These are phyloP conservation scores for Hyles lineata DNA, from an alignment of 2,888 invertebrate species.

Conservation along the genomic window DNA sequence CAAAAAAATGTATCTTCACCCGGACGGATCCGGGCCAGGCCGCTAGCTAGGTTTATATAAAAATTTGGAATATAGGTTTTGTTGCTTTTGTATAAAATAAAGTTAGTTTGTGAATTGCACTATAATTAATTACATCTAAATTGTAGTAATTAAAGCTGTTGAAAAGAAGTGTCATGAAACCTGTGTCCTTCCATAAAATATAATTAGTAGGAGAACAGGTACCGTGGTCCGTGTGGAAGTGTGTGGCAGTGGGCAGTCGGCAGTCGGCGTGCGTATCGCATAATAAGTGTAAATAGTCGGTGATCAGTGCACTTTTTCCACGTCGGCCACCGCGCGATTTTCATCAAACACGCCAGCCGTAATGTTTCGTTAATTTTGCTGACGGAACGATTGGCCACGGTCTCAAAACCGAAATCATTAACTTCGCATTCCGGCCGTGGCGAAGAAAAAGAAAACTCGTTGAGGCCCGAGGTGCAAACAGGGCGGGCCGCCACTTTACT, in stretches of 20 bases:
- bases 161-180: no score
- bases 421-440: conserved; percentile 68
- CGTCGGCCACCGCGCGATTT: conserved; percentile 34
- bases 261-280: background rate
- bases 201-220: background rate
- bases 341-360: conserved; percentile 46
- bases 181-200: no score
- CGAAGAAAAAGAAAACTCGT: conserved; percentile 61
- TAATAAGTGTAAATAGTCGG: conserved; percentile 20
- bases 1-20: no score
- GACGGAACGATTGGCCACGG: conserved; percentile 75
- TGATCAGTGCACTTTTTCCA: conserved; percentile 18
- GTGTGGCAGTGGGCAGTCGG: background rate
- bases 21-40: no score
- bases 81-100: no score
- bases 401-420: conserved; percentile 74
- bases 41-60: no score
- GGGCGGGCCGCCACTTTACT: conserved; percentile 77
- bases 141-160: no score
- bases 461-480: conserved; percentile 67
- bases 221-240: background rate
- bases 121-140: no score
- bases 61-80: no score
- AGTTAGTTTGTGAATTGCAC: no score
- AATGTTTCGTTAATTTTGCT: conserved; percentile 72